Evolutionary conservation across 1,140 invertebrate species (phyloP), one percentile per base, ranked within the genome.

Genomic region (Mycetomoellerius zeteki): DNA sequence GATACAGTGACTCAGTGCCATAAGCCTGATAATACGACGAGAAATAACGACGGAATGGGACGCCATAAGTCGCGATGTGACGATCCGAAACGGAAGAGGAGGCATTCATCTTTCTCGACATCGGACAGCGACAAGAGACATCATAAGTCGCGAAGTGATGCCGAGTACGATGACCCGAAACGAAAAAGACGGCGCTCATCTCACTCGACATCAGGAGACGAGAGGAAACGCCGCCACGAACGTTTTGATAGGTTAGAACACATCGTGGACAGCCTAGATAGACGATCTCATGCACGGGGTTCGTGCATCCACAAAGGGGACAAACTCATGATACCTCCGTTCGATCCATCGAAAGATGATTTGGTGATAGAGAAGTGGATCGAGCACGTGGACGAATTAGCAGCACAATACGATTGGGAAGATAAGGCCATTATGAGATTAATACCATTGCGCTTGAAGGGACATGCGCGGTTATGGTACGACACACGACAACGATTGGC

Each of bases 271-370:
- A 69, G 67, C 2, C 2, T 69, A 21, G 67, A 69, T 47, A n/a
- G 37, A 24, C 33, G 43, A 37, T 69, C 67, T 8, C 14, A 21
- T n/a, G 4, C n/a, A 3, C 8, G 37, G 4, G 19, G 27, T 0
- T 73, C 27, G 4, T 52, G 43, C 21, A 43, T 76, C 0, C 73
- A 76, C 0, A 14, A 7, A n/a, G 60, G 67, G 0, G 81, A 73
- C 1, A 56, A 84, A 8, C 10, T 24, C 0, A 71, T 62, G 21
- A 73, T 84, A 2, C 69, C 81, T 0, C 2, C 21, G 1, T 72
- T 54, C 3, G 80, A 84, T 8, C 80, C 67, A 0, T 19, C 33
- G 10, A 84, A 72, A 5, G 69, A 73, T 16, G 69, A 84, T 0
- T 3, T 84, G 1, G 6, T 21, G 0, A 19, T 85, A 0, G 71